Evolutionary conservation across 2,888 invertebrate species (phyloP), one percentile per base, ranked within the genome.

Genomic region (Netelia inedita): DNA sequence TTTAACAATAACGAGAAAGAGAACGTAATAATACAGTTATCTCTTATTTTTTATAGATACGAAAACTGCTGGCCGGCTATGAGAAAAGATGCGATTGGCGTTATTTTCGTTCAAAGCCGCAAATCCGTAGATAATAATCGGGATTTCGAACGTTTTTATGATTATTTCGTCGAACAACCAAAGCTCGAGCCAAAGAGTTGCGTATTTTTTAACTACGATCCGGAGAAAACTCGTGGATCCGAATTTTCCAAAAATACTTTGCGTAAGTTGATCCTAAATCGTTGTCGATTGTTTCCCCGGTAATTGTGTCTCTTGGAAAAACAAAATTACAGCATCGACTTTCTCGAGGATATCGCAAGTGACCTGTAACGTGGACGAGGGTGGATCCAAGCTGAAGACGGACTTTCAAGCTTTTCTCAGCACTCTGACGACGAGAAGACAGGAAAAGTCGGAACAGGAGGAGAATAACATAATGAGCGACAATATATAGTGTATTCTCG

Each of bases 41-140:
- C 23, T 9, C 9, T 10, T 9, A 82, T 78, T 73, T 71, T n/a
- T 92, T 92, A 69, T 89, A 97, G 97, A 90, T 97, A 95, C 94
- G 96, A 96, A 91, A 94, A 95, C 9, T 97, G 97, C 90, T 97
- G 97, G 97, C 96, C 97, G 43, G 96, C 96, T 0, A 95, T 97
- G 83, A 95, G 96, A 63, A 94, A 95, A 86, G 96, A 96, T 86
- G 94, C 95, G 0, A 95, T 96, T 86, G 97, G 97, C 8, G 95
- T 97, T 8, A 95, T 97, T 83, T 95, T 97, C 85, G 96, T 97
- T 0, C 96, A 96, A 91, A 95, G 95, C 88, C 95, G 95, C 11
- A 95, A 95, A 66, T 94, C 95, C 0, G 93, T 94, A 9, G 94
- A 94, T 85, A 94, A 94, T 28, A 92, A 94, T 11, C 94, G 95